Evolutionary conservation across 2,113 vertebrate species (phyloP).

Genomic region (Stercorarius parasiticus): DNA sequence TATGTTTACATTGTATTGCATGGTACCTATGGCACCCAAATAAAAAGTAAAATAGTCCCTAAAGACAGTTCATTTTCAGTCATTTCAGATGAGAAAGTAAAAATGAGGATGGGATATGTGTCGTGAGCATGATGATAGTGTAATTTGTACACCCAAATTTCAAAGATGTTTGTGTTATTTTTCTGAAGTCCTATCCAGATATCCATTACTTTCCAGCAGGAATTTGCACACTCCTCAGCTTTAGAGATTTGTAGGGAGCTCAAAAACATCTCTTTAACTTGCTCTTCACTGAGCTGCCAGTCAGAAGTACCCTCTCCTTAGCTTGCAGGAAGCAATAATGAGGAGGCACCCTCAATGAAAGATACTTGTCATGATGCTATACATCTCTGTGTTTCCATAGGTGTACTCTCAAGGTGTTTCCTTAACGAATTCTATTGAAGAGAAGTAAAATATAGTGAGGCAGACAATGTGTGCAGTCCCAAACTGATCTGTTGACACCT

Average conservation of each 20-base stretch:
- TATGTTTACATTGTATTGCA: background rate
- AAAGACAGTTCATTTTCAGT: background rate
- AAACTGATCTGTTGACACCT: background rate
- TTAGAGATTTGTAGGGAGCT: background rate
- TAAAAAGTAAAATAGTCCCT: background rate
- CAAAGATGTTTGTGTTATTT: background rate
- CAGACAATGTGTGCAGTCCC: background rate
- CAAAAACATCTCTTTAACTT: background rate
- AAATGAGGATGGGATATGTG: background rate
- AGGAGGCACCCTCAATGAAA: background rate
- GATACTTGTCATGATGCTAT: background rate
- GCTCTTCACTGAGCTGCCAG: background rate
- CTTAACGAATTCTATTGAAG: background rate
- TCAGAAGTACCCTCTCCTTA: background rate
- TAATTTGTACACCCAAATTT: background rate
- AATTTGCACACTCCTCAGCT: background rate
- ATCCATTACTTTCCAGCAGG: background rate
- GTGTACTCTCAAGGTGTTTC: background rate
- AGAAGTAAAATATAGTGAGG: background rate
- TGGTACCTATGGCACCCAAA: background rate
- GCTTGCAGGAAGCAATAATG: background rate
- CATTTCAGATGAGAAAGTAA: background rate
- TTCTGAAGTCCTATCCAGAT: background rate
- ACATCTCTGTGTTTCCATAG: background rate
- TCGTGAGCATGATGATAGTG: background rate